Conservation (phyloP, 2,113 vertebrate genomes). For the Etia nguti region DNA sequence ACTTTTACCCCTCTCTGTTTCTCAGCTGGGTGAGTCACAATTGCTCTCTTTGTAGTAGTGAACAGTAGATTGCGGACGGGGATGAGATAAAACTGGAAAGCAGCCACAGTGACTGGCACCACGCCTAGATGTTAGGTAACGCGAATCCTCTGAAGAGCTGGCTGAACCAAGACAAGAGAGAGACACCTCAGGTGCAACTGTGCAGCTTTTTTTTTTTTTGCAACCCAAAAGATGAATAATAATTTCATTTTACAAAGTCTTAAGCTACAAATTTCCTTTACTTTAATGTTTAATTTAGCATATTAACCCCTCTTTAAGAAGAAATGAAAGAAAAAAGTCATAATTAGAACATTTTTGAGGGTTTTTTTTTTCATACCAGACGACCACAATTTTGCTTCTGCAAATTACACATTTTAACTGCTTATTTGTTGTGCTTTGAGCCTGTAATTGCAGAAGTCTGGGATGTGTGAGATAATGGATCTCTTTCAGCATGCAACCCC, state of each 20-base stretch:
- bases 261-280: background rate
- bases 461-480: background rate
- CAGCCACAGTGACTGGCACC: conserved; percentile 22
- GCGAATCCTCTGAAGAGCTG: background rate
- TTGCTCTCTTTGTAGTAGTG: background rate
- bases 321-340: background rate
- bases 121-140: conserved; percentile 48
- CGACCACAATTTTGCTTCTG: background rate
- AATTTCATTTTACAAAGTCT: background rate
- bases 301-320: background rate
- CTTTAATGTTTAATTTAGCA: background rate
- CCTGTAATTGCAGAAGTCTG: conserved; percentile 15
- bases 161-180: background rate
- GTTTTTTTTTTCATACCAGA: background rate
- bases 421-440: conserved; percentile 47
- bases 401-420: background rate
- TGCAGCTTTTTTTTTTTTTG: background rate
- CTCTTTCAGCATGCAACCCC: background rate
- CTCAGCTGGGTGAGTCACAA: background rate
- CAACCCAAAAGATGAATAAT: background rate
- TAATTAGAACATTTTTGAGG: background rate
- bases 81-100: conserved; percentile 16
- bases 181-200: background rate
- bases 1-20: background rate
- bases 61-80: background rate